Evolutionary conservation across 2,113 vertebrate genomes (phyloP), one percentile per base, ranked within the genome.

Genomic region (Chaetura pelagica): DNA sequence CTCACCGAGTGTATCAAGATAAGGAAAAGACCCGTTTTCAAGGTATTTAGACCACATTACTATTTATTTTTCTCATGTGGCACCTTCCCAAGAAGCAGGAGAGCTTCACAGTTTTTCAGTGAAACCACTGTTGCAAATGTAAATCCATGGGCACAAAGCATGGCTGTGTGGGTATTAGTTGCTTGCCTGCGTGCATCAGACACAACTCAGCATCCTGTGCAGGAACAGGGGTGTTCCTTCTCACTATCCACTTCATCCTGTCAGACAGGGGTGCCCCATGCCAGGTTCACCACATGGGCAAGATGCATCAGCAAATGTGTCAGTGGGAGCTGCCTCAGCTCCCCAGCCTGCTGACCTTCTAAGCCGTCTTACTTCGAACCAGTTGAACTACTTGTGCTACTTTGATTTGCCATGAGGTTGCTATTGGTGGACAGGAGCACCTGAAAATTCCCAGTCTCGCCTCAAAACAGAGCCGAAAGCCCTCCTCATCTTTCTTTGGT

Each of bases 131-230:
- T 19, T 72, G 29, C 42, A 42, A 62, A 24, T 40, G 15, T 46
- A 75, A 91, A 74, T n/a, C 26, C 38, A 20, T 0, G 3, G 66
- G 35, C 68, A 69, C 34, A 63, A 51, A 59, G 48, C 29, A 21
- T 13, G 67, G 40, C 46, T 77, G n/a, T 40, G 51, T 4, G 2
- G 57, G 23, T 35, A 51, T 57, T 30, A 13, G 49, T 22, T 79
- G 23, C 30, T 54, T 1, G 0, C 6, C 2, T 3, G 48, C 0
- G 0, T 42, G 38, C 58, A 57, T 32, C 18, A 80, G 34, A 40
- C 20, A 9, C 0, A 0, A 72, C 26, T 29, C 6, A 4, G 22
- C 59, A 71, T 63, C 58, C 26, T 3, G 2, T 40, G 22, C n/a
- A 80, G 76, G 68, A 92, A 38, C 7, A 57, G 35, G 19, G 27